phyloP scores from a whole-genome alignment of 2,113 vertebrate species.

The Oryzias woworae region DNA sequence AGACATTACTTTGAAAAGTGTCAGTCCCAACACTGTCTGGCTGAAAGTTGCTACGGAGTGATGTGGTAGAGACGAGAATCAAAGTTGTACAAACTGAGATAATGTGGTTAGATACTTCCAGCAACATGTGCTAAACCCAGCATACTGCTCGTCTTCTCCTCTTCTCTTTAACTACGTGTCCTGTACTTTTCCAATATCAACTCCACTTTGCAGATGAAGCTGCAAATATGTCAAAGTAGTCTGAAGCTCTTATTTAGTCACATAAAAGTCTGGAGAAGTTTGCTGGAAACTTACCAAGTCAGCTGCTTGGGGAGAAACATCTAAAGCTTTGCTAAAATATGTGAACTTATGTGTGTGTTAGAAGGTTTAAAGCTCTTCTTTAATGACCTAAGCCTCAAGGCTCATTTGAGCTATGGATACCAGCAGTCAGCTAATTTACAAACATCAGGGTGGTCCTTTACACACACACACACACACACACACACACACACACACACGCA shows the following conservation, averaged over 20 bases:
- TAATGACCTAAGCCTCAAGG: slow-evolving; percentile 62
- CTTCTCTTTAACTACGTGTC: neutral
- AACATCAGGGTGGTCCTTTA: slow-evolving; percentile 44
- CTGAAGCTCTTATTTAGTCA: slow-evolving; percentile 30
- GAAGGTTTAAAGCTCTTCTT: slow-evolving; percentile 53
- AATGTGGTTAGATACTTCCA: too few relatives aligned
- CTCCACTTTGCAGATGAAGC: slow-evolving; percentile 8
- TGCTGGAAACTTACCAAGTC: slow-evolving; percentile 51
- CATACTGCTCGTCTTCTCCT: neutral
- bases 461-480: slow-evolving; percentile 9
- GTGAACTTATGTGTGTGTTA: slow-evolving; percentile 22
- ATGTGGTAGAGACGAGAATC: too few relatives aligned
- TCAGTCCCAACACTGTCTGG: too few relatives aligned
- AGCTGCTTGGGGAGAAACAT: slow-evolving; percentile 50
- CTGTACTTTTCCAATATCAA: slow-evolving; percentile 29
- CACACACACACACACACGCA: slow-evolving; percentile 24
- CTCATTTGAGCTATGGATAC: slow-evolving; percentile 62
- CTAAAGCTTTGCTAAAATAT: slow-evolving; percentile 17
- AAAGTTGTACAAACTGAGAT: too few relatives aligned
- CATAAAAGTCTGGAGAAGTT: slow-evolving; percentile 37
- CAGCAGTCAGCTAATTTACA: slow-evolving; percentile 59
- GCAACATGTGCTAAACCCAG: too few relatives aligned
- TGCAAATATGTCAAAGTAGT: slow-evolving; percentile 25
- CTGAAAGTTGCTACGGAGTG: too few relatives aligned
- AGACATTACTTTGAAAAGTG: too few relatives aligned